These are phyloP conservation scores for Rhingia rostrata DNA, from an alignment of 2,888 invertebrate genomes.

Conservation along the genomic window DNA sequence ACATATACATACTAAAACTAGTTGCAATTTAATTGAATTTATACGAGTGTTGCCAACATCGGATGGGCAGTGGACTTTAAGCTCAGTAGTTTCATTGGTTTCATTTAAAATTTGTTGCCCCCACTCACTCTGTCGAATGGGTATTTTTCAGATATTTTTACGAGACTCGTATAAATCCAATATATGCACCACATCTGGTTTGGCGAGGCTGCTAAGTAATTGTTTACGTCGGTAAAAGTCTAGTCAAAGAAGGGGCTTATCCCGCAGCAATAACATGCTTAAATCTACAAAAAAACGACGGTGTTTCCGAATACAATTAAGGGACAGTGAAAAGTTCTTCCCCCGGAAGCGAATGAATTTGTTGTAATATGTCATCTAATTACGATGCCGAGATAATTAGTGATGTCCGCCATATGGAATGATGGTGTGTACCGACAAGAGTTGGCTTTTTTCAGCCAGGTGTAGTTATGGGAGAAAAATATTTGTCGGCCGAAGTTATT, in stretches of 20 bases:
- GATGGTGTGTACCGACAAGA: too few relatives aligned
- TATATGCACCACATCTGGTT: conserved; percentile 1
- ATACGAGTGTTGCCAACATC: background rate
- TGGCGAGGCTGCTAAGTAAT: conserved; percentile 18
- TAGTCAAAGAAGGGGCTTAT: background rate
- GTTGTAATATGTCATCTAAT: background rate
- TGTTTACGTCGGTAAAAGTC: conserved; percentile 12
- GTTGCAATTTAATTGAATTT: conserved; percentile 11
- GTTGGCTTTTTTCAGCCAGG: too few relatives aligned
- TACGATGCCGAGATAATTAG: background rate
- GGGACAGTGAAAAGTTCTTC: background rate
- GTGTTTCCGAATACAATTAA: background rate
- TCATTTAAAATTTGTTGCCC: too few relatives aligned
- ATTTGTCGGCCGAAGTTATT: too few relatives aligned
- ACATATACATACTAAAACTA: background rate
- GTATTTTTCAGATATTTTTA: background rate
- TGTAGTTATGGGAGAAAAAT: too few relatives aligned
- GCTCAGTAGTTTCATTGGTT: too few relatives aligned
- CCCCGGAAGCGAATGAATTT: background rate
- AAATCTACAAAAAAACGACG: background rate
- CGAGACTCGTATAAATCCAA: conserved; percentile 1
- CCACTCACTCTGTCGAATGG: too few relatives aligned
- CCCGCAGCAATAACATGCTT: background rate
- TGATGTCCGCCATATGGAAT: background rate
- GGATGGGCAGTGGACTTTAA: too few relatives aligned